Percentiles rank a stretch among this genome's conserved stretches.
phyloP scores from a whole-genome alignment of 2,113 vertebrate species.

The Hassar affinis region DNA sequence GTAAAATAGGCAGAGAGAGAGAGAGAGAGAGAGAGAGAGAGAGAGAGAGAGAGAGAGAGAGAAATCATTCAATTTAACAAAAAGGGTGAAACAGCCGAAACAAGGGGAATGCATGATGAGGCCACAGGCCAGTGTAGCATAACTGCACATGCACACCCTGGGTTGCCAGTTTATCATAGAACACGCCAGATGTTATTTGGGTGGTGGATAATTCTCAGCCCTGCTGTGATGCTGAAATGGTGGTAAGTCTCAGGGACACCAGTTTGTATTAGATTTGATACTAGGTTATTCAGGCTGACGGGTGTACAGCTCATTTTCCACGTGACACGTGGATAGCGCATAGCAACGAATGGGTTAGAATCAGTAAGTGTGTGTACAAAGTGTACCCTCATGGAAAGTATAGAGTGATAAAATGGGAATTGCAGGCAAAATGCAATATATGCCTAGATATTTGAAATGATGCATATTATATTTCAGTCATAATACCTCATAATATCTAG shows the following conservation, averaged over 20 bases:
- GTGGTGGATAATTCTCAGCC: not conserved
- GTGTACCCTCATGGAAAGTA: not conserved
- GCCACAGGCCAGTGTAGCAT: not conserved
- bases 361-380: not conserved
- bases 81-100: not conserved
- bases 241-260: not conserved
- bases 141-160: not conserved
- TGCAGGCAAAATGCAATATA: not conserved
- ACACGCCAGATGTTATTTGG: not conserved
- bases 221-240: not conserved
- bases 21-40: not conserved
- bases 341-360: not conserved
- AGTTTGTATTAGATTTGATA: not conserved
- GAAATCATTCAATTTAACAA: not conserved
- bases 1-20: not conserved
- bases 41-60: not conserved
- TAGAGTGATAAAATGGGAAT: not conserved
- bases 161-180: conserved; percentile 5
- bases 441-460: not conserved
- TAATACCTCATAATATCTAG: not conserved
- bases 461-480: not conserved
- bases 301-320: not conserved
- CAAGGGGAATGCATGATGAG: not conserved
- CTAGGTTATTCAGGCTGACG: not conserved
- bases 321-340: not conserved